Base-by-base conservation (phyloP, 2,797 vertebrate species). In the Sandelia bainsii region DNA sequence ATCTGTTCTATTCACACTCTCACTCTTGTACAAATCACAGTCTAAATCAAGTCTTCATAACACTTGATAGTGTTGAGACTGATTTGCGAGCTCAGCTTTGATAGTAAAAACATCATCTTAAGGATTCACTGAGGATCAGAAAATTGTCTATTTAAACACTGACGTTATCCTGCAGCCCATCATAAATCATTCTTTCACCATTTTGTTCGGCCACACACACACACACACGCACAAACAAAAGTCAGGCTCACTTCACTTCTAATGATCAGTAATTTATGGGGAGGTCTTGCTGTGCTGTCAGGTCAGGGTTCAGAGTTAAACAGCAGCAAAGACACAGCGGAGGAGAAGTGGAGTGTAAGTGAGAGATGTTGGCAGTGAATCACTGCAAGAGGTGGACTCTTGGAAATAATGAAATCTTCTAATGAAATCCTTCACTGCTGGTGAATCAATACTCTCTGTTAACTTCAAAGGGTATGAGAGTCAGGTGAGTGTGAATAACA, bases 121-220 rank as follows among this genome's bases (percentile, higher is more conserved):
- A 82, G 87, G 84, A 94, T 88, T 94, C 89, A 91, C 81, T 77
- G 84, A 80, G 73, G 93, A 91, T 91, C 93, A 93, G 12, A 67
- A 69, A 81, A 61, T 22, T 58, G 27, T 51, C 17, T 64, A 45
- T 75, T 72, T 62, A 65, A 67, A 59, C 77, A 59, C 34, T 62
- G 48, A 73, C 48, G 53, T 71, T 4, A 56, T 72, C 46, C 45
- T 50, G 34, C 29, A 50, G 86, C 42, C 8, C 0, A 0, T 32
- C 82, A 75, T 95, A 95, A 95, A 95, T 95, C 91, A 94, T 70
- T 44, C 32, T 40, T 63, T 68, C 69, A 25, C 25, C 48, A 34
- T 17, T 61, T 42, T 66, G 27, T 75, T 40, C 68, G 51, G 29
- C 40, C 34, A 37, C 39, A 34, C 20, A 59, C n/a, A 52, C 49